phyloP scores from a whole-genome alignment of 2,888 invertebrate genomes.

The Ischnus inquisitorius region DNA sequence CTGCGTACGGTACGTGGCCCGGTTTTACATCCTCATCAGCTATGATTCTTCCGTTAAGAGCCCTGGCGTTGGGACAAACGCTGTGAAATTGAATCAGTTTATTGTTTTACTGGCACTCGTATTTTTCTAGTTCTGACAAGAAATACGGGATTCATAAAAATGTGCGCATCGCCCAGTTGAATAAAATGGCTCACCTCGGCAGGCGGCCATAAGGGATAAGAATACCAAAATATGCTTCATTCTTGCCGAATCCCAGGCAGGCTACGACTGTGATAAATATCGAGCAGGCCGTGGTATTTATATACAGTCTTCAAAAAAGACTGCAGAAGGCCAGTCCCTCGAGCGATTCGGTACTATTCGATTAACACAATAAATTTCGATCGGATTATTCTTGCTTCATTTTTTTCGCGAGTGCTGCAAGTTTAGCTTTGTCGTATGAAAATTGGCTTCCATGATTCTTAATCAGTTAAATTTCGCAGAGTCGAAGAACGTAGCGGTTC shows the following conservation, averaged over 20 bases:
- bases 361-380: no score
- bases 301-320: conserved; percentile 39
- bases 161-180: no score
- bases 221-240: conserved; percentile 59
- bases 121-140: no score
- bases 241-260: conserved; percentile 24
- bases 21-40: conserved; percentile 73
- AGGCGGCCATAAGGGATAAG: conserved; percentile 47
- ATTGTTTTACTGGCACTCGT: background rate
- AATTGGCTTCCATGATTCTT: no score
- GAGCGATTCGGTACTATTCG: no score
- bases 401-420: no score
- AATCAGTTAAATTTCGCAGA: no score
- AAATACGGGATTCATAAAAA: no score
- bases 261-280: conserved; percentile 15
- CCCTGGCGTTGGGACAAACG: conserved; percentile 39
- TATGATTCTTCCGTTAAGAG: conserved; percentile 53
- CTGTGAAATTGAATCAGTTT: conserved; percentile 26
- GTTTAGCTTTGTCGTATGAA: no score
- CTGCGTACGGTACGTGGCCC: conserved; percentile 80
- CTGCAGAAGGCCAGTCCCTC: background rate
- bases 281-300: conserved; percentile 37
- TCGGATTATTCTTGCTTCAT: no score
- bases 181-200: conserved; percentile 44
- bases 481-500: no score